Evolutionary conservation across 2,113 vertebrate species (phyloP).

Genomic region (Ceyx cyanopectus): DNA sequence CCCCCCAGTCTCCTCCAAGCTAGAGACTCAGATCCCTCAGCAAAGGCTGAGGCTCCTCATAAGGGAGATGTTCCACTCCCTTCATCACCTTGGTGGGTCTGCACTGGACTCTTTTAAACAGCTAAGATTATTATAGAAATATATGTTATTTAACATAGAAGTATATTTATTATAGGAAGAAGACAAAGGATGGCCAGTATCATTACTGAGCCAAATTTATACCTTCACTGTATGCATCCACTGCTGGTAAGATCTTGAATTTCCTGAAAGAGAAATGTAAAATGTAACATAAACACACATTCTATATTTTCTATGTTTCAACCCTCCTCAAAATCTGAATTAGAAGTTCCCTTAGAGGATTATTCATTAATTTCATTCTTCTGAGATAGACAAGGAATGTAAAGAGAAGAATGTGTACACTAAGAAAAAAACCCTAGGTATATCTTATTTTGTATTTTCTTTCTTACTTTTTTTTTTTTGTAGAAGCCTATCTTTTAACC

Average conservation of each 20-base stretch:
- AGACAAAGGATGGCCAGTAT: neutral
- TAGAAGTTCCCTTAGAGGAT: neutral
- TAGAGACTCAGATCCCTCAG: too few relatives aligned
- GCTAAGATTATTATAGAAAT: too few relatives aligned
- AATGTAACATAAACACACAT: neutral
- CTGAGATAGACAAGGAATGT: neutral
- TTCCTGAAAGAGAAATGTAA: conserved; percentile 80
- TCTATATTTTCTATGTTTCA: neutral
- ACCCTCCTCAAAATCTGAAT: neutral
- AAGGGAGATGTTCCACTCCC: too few relatives aligned
- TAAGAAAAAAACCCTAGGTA: neutral
- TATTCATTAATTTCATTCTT: conserved; percentile 6
- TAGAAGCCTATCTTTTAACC: neutral
- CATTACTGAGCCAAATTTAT: conserved; percentile 40
- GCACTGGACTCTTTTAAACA: too few relatives aligned
- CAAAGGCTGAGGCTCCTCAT: too few relatives aligned
- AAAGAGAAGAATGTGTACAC: neutral
- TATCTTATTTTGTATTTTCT: neutral
- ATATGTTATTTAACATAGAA: neutral
- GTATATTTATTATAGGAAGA: neutral
- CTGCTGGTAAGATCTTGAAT: conserved; percentile 91
- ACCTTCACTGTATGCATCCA: conserved; percentile 97
- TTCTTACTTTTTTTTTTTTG: neutral
- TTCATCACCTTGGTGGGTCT: too few relatives aligned
- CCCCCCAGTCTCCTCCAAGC: too few relatives aligned